Conservation (phyloP, 2,797 vertebrate species). For the Pseudochirops cupreus region DNA sequence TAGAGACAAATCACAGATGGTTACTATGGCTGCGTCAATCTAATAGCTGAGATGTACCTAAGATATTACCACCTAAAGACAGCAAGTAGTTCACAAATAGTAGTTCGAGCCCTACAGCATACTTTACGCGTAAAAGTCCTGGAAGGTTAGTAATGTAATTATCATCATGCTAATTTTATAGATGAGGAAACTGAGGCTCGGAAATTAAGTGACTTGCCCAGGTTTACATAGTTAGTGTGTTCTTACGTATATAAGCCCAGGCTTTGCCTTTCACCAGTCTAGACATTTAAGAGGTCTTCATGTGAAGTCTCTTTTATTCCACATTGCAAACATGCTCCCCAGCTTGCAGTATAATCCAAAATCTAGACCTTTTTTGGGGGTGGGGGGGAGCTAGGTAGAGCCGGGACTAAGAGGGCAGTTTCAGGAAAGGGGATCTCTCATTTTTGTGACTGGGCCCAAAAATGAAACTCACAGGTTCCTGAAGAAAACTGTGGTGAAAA, state of each 20-base stretch:
- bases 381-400: not conserved
- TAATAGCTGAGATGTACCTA: not conserved
- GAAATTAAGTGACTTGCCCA: not conserved
- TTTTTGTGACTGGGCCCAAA: not conserved
- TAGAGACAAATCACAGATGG: not conserved
- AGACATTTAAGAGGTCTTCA: not conserved
- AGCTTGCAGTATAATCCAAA: not conserved
- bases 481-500: not conserved
- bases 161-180: not conserved
- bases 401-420: not conserved
- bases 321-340: not conserved
- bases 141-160: not conserved
- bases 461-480: not conserved
- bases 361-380: not conserved
- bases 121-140: not conserved
- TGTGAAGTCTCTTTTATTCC: not conserved
- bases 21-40: not conserved
- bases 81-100: not conserved
- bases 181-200: not conserved
- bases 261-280: not conserved
- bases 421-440: not conserved
- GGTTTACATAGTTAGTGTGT: not conserved
- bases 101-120: not conserved
- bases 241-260: not conserved
- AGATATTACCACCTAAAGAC: not conserved